Conservation (phyloP, 2,888 invertebrate species). For the Hirtodrosophila confusa region DNA sequence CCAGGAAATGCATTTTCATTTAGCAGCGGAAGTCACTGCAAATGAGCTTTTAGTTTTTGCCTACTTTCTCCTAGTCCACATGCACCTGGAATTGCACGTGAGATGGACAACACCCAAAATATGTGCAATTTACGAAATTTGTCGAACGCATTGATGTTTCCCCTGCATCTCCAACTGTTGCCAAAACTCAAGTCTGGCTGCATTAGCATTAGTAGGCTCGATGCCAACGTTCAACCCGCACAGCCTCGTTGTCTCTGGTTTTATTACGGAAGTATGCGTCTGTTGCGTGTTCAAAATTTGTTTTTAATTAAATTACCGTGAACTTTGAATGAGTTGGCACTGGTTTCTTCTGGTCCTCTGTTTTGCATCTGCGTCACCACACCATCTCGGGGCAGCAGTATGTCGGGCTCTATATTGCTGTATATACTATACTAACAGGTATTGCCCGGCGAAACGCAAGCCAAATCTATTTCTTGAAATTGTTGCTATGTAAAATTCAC, state of each 20-base stretch:
- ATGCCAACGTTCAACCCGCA: not conserved
- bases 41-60: conserved; percentile 84
- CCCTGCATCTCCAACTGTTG: conserved; percentile 34
- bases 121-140: conserved; percentile 38
- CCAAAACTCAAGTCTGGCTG: conserved; percentile 13
- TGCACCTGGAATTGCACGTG: conserved; percentile 6
- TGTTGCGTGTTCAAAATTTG: conserved; percentile 60
- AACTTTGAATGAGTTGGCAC: conserved; percentile 40
- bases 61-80: conserved; percentile 38
- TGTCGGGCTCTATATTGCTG: too few relatives aligned
- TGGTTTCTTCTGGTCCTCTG: not conserved
- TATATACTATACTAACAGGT: too few relatives aligned
- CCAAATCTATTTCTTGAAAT: too few relatives aligned
- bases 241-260: not conserved
- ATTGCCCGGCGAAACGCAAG: not conserved
- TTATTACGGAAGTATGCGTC: conserved; percentile 74
- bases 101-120: conserved; percentile 3
- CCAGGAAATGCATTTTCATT: conserved; percentile 84
- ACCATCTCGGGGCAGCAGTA: not conserved
- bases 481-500: too few relatives aligned
- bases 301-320: conserved; percentile 56
- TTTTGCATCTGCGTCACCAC: not conserved
- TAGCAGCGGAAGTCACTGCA: conserved; percentile 82
- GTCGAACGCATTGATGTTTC: conserved; percentile 6
- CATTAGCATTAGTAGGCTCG: conserved; percentile 37